Conservation (phyloP, 1,140 invertebrate genomes). For the Platyscapa corneri region DNA sequence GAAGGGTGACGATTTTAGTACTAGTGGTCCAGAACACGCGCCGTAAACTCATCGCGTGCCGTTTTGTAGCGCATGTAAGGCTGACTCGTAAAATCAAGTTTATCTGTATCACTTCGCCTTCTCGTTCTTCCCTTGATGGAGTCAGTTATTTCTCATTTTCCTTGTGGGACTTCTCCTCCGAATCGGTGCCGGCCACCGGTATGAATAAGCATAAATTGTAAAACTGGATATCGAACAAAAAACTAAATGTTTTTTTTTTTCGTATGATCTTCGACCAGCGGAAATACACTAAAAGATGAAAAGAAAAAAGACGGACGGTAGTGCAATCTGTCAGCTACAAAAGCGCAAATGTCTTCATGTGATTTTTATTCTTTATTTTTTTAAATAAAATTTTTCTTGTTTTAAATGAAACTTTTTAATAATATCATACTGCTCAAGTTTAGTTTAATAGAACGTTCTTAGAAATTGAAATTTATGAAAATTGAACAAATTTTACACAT, state of each 20-base stretch:
- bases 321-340: background rate
- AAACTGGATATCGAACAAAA: background rate
- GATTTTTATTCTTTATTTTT: too few species aligned
- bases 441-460: too few species aligned
- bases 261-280: too few species aligned
- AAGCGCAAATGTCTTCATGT: background rate
- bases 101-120: background rate
- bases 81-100: background rate
- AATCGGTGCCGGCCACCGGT: background rate
- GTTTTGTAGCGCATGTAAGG: background rate
- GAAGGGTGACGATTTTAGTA: background rate
- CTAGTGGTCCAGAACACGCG: slow-evolving; percentile 6
- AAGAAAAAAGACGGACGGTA: background rate
- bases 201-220: background rate
- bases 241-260: background rate
- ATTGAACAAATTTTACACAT: too few species aligned
- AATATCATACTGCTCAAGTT: too few species aligned
- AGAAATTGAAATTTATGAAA: too few species aligned
- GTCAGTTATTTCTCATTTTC: background rate
- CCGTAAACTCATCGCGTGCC: background rate
- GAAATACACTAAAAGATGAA: background rate
- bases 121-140: background rate
- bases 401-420: too few species aligned
- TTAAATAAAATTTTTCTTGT: too few species aligned
- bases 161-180: background rate